Conservation (phyloP, 2,797 vertebrate species). For the Perodicticus potto region DNA sequence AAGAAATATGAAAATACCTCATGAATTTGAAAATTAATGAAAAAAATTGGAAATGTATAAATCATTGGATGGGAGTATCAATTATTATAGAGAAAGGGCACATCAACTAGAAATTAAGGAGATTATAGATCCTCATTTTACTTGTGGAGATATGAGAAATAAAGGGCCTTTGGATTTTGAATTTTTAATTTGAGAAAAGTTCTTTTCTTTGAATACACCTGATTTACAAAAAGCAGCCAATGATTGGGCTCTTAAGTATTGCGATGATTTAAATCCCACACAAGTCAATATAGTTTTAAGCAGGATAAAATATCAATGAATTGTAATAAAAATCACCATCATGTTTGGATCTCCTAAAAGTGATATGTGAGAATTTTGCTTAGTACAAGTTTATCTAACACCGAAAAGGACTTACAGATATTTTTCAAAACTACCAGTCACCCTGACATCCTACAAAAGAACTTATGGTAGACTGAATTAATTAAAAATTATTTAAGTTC, state of each 20-base stretch:
- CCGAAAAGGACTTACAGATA: background rate
- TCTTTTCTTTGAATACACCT: background rate
- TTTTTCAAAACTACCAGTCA: background rate
- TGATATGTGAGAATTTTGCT: background rate
- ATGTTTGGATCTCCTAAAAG: background rate
- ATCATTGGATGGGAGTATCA: background rate
- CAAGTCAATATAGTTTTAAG: background rate
- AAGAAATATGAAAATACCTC: background rate
- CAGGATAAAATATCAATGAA: background rate
- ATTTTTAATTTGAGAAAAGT: background rate
- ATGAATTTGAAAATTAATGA: background rate
- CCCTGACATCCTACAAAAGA: background rate
- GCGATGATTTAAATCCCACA: background rate
- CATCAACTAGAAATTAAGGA: conserved; percentile 14
- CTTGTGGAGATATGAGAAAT: background rate
- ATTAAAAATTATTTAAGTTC: background rate
- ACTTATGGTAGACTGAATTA: background rate
- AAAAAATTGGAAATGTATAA: background rate
- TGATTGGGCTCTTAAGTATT: background rate
- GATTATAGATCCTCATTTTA: conserved; percentile 1
- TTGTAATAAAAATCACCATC: background rate
- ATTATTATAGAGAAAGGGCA: background rate
- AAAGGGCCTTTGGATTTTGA: background rate
- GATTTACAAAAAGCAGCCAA: background rate
- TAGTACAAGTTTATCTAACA: background rate